Base-by-base conservation (phyloP, 2,113 vertebrate genomes). In the Jacana jacana region DNA sequence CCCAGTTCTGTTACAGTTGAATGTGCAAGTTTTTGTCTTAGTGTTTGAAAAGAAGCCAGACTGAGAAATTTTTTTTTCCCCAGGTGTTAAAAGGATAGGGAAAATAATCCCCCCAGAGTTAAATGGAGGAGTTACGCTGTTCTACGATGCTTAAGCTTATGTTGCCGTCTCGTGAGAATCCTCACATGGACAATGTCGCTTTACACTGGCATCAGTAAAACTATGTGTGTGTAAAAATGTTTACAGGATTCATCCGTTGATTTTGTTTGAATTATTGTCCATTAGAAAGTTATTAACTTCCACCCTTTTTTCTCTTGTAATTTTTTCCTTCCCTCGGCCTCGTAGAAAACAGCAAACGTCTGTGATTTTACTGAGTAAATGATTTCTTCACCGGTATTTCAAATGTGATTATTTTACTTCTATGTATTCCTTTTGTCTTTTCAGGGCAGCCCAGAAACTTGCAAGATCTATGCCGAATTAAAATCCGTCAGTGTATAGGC, bases 401-500 rank as follows among this genome's bases (percentile, higher is more conserved):
- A 93, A 85, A 79, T 90, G 71, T 61, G 82, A 88, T 95, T 3
- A 17, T 85, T 86, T 79, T 72, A 71, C 78, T 90, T 71, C 81
- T 64, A 28, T 65, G 55, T 95, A 54, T 97, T 61, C 93, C 95
- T 94, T 92, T 95, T 97, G 96, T 86, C 85, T 97, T 90, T 98
- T 75, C 98, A 99, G 99, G 98, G 89, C 99, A 99, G 83, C 99
- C 99, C 93, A 98, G 99, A 97, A 99, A 98, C 93, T 98, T 99
- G 76, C 99, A 99, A 95, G 99, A 99, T 98, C 97, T 99, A 98
- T 99, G 99, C 98, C 98, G 99, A 98, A 99, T 99, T 98, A 99
- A 99, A 97, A 99, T 99, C 96, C 99, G 99, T 78, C 99, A 99
- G 57, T 99, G 99, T 98, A 99, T 99, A 96, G 99, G 99, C 96